Conservation (phyloP, 1,140 invertebrate species). For the Euwallacea similis region DNA sequence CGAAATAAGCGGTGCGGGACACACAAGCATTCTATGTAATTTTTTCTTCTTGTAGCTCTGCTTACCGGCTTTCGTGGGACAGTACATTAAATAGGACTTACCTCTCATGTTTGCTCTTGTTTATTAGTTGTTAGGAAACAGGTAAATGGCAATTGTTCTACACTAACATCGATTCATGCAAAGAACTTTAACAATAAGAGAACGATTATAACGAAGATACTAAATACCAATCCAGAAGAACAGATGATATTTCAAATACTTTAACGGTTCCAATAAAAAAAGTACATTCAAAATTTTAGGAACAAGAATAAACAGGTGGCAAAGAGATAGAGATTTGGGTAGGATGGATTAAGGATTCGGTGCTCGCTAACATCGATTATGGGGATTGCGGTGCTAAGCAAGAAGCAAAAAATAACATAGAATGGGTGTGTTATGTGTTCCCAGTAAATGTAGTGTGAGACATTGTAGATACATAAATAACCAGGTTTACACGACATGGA, state of each 20-base stretch:
- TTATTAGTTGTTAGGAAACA: too few species aligned
- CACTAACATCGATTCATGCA: conserved; percentile 43
- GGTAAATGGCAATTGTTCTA: conserved; percentile 14
- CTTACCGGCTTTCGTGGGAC: neutral
- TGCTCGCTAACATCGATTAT: conserved; percentile 41
- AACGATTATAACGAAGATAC: conserved; percentile 3
- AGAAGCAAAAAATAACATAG: conserved; percentile 48
- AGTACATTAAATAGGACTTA: neutral
- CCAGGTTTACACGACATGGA: too few species aligned
- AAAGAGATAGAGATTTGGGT: too few species aligned
- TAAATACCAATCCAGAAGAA: conserved; percentile 5
- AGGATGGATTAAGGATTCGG: neutral
- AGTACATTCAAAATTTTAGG: too few species aligned
- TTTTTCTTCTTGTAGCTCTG: conserved; percentile 7
- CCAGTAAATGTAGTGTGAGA: conserved; percentile 7
- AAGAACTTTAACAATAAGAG: neutral
- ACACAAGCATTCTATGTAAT: conserved; percentile 52
- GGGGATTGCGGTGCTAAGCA: conserved; percentile 45
- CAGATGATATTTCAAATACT: neutral
- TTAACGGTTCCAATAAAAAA: too few species aligned
- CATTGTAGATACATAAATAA: too few species aligned
- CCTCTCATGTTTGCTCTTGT: too few species aligned
- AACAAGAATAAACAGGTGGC: too few species aligned
- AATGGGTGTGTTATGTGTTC: conserved; percentile 48
- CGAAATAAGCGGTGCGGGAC: conserved; percentile 48